Base-by-base conservation (phyloP, 2,888 invertebrate genomes). In the Hofmannophila pseudospretella region DNA sequence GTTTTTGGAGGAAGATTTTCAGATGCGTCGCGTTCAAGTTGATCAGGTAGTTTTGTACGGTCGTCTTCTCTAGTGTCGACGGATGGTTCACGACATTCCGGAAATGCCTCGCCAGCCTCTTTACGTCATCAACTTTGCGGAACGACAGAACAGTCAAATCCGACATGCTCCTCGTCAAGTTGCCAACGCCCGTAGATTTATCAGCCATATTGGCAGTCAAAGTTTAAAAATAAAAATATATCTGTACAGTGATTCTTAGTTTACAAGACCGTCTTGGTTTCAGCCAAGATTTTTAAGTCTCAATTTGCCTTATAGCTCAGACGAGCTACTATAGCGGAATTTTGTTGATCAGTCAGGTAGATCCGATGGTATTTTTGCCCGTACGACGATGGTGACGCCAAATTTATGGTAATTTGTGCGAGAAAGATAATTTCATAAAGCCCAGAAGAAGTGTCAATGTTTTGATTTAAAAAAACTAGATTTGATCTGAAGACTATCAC, bases 121-220 rank as follows among this genome's bases (percentile, higher is more conserved):
- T 84, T 1, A 84, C 60, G 0, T 86, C 86, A 1, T 84, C 81
- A 0, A 77, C 32, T 42, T 75, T 82, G 4, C 85, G 67, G 44
- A 86, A 86, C 0, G 85, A 79, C 7, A 86, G 54, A 0, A 86
- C 67, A 7, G 71, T 70, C 32, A 86, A 47, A 13, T 78, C 71
- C 11, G 73, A 58, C 46, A 79, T 63, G 7, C 60, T 49, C 20
- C 51, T 60, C 27, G 64, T 54, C 38, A 77, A 44, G 10, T 67
- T 67, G 7, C 65, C 67, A 4, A 73, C 12, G 2, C 20, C 44
- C 8, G 39, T 44, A 33, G 32, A 12, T 25, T 23, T 9, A 9
- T 58, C 48, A 48, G 60, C 67, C 45, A 54, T 59, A 8, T 30
- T 16, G 19, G 13, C 14, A 14, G 30, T 51, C 52, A 58, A 61